Base-by-base conservation (phyloP, 1,140 invertebrate genomes). In the Druon quercuslanigerum region DNA sequence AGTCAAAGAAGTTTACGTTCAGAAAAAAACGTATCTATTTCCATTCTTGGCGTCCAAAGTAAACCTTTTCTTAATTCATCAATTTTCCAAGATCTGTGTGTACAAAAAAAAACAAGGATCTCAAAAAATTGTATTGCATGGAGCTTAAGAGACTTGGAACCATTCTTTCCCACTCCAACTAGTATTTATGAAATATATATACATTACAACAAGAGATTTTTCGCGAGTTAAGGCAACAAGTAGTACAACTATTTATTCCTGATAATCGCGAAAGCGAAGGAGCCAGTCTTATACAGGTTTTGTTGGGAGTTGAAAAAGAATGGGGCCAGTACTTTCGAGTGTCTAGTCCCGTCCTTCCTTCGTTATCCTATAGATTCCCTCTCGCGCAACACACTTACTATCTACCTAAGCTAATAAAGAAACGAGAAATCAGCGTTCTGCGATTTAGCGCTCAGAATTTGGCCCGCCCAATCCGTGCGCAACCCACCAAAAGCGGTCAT, bases 401-500 rank as follows among this genome's bases (percentile, higher is more conserved):
- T 66, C 33, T 66, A 66, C 40, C 20, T 66, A 66, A 33, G 40
- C 60, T 40, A 66, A 33, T n/a, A n/a, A 33, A 66, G 20, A 25
- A 66, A 6, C 8, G n/a, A 16, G 40, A 66, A 20, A 56, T 46
- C 33, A 66, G 25, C 25, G 25, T 66, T 40, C n/a, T 66, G 46
- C 16, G 60, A 60, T 11, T 66, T 33, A n/a, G 14, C 25, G n/a
- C 25, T 16, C 16, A 33, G 60, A 46, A 56, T 72, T 74, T 74
- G 71, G 75, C 86, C 88, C 89, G 88, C 87, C 79, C 86, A 77
- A 83, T 77, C 84, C 82, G 79, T 91, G 25, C 89, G 87, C 76
- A 51, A 79, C 85, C 78, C 80, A 70, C 74, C 89, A 89, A 90
- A 90, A 90, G 90, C 90, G 89, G 90, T 91, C 89, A 84, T 89